Conservation (phyloP, 2,888 invertebrate genomes). For the Acanthococcus lagerstroemiae region DNA sequence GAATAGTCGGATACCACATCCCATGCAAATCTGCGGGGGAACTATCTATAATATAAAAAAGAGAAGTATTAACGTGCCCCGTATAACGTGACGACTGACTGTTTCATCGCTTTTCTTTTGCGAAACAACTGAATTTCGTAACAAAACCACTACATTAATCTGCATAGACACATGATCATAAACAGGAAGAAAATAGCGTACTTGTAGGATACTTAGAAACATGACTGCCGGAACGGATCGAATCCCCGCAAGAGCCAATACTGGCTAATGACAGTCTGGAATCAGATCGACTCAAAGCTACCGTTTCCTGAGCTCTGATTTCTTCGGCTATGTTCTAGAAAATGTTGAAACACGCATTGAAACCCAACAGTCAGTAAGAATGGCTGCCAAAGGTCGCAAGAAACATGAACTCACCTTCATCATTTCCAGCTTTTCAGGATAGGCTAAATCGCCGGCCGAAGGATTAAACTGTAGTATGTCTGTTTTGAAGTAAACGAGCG, state of each 20-base stretch:
- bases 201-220: background rate
- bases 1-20: conserved; percentile 99
- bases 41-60: conserved; percentile 40
- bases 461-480: conserved; percentile 83
- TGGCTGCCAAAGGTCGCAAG: too few species aligned
- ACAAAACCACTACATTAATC: too few species aligned
- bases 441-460: conserved; percentile 90
- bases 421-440: conserved; percentile 94
- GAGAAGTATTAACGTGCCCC: too few species aligned
- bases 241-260: conserved; percentile 46
- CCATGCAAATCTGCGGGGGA: conserved; percentile 90
- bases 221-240: conserved; percentile 10
- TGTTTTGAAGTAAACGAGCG: conserved; percentile 82
- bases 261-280: conserved; percentile 58
- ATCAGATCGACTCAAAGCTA: conserved; percentile 47
- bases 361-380: too few species aligned
- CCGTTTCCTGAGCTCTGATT: conserved; percentile 48
- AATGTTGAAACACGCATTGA: too few species aligned
- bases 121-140: too few species aligned
- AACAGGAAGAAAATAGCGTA: too few species aligned
- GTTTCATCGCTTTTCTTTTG: too few species aligned
- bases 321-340: conserved; percentile 54
- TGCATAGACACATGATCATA: too few species aligned
- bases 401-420: conserved; percentile 85
- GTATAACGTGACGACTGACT: too few species aligned